Evolutionary conservation across 2,888 invertebrate species (phyloP).

Genomic region (Cynaeus angustus): DNA sequence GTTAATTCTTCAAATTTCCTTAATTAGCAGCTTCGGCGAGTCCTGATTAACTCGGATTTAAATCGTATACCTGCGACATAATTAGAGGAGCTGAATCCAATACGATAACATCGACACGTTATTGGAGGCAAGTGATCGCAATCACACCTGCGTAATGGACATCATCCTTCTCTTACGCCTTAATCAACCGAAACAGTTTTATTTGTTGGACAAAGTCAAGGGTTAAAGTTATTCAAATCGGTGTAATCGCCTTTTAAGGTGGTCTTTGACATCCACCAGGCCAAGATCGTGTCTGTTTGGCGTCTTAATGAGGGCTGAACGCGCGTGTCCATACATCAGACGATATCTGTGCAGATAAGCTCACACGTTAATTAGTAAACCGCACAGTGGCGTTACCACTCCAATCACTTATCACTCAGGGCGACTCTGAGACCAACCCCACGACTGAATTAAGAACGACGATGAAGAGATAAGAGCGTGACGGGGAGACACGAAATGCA

Average conservation of each 20-base stretch:
- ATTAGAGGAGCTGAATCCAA: constrained; percentile 55
- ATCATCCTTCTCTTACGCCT: constrained; percentile 60
- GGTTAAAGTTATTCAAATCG: constrained; percentile 40
- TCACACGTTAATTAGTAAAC: constrained; percentile 61
- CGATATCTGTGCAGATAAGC: constrained; percentile 62
- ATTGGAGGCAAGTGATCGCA: constrained; percentile 62
- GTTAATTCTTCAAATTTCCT: constrained; percentile 46
- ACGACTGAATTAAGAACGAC: constrained; percentile 36
- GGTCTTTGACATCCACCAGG: constrained; percentile 52
- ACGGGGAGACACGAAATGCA: constrained; percentile 25
- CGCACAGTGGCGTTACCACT: constrained; percentile 50
- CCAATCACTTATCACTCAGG: constrained; percentile 51
- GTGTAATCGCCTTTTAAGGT: constrained; percentile 46
- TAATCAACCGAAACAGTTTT: constrained; percentile 53
- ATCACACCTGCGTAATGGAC: constrained; percentile 61
- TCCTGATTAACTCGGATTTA: constrained; percentile 48
- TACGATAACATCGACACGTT: constrained; percentile 60
- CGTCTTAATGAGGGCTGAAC: constrained; percentile 70
- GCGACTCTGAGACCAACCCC: constrained; percentile 11
- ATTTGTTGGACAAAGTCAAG: too few species aligned
- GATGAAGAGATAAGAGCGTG: constrained; percentile 36
- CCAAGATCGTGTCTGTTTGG: constrained; percentile 68
- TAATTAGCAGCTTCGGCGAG: constrained; percentile 45
- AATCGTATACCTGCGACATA: constrained; percentile 59
- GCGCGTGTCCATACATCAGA: constrained; percentile 70